phyloP scores from a whole-genome alignment of 2,888 invertebrate species.

The Agrotis ipsilon region DNA sequence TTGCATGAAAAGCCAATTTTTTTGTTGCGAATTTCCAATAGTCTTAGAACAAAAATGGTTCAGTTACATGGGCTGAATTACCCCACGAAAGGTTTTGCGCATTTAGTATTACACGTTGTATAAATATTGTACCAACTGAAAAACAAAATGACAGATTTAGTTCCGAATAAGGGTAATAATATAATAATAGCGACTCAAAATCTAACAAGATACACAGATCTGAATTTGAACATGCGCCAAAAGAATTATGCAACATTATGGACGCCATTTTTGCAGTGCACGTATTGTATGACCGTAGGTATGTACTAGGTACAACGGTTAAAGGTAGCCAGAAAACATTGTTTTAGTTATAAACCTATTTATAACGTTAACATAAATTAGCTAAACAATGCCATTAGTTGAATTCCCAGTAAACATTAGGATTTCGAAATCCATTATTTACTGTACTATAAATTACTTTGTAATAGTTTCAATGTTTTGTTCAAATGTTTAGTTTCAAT shows the following conservation, averaged over 20 bases:
- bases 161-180: too few relatives aligned
- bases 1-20: too few relatives aligned
- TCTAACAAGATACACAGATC: too few relatives aligned
- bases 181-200: too few relatives aligned
- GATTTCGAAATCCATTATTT: conserved; percentile 52
- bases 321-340: background rate
- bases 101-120: too few relatives aligned
- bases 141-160: too few relatives aligned
- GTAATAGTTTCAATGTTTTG: conserved; percentile 59
- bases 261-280: background rate
- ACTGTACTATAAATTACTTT: conserved; percentile 47
- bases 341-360: conserved; percentile 19
- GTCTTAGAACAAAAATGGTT: too few relatives aligned
- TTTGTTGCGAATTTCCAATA: too few relatives aligned
- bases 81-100: too few relatives aligned
- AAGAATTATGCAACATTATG: background rate
- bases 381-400: conserved; percentile 47
- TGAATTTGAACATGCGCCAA: too few relatives aligned
- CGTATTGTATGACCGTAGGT: background rate
- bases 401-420: conserved; percentile 45
- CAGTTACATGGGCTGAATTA: too few relatives aligned
- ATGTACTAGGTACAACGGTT: background rate
- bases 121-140: too few relatives aligned
- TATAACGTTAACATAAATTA: conserved; percentile 36
- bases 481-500: conserved; percentile 42